phyloP scores from a whole-genome alignment of 2,113 vertebrate genomes.

The Phyllostomus discolor region DNA sequence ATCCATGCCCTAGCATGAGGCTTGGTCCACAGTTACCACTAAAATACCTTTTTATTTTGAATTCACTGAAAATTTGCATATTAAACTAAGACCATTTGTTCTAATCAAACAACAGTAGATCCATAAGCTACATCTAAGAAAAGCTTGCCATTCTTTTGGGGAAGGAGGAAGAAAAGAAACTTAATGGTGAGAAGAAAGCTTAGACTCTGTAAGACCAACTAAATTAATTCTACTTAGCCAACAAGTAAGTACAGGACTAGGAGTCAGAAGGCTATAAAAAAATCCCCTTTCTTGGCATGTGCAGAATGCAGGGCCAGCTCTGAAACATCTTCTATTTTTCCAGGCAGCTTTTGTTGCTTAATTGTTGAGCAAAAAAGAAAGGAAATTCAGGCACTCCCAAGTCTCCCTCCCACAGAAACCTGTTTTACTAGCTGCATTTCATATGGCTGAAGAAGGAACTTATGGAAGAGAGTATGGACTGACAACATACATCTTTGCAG shows the following conservation, averaged over 20 bases:
- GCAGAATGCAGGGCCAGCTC: conserved; percentile 15
- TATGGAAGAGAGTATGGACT: conserved; percentile 57
- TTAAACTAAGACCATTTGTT: conserved; percentile 41
- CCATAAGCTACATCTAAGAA: background rate
- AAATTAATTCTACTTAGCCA: conserved; percentile 46
- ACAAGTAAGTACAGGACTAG: conserved; percentile 53
- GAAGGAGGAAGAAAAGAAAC: background rate
- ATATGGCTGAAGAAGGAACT: conserved; percentile 47
- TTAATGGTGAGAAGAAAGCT: background rate
- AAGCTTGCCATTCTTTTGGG: background rate
- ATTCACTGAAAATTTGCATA: background rate
- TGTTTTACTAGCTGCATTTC: conserved; percentile 54
- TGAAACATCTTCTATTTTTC: conserved; percentile 17
- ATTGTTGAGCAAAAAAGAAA: conserved; percentile 11
- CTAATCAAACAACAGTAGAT: background rate
- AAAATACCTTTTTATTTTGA: background rate
- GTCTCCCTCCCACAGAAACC: conserved; percentile 52
- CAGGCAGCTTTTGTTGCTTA: conserved; percentile 45
- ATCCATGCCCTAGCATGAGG: background rate
- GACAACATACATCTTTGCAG: conserved; percentile 55
- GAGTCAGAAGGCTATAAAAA: conserved; percentile 33
- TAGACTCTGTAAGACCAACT: conserved; percentile 15
- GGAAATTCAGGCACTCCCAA: conserved; percentile 30
- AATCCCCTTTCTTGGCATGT: background rate
- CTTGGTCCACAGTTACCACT: background rate